Evolutionary conservation across 2,888 invertebrate species (phyloP).

Genomic region (Galerucella pusilla): DNA sequence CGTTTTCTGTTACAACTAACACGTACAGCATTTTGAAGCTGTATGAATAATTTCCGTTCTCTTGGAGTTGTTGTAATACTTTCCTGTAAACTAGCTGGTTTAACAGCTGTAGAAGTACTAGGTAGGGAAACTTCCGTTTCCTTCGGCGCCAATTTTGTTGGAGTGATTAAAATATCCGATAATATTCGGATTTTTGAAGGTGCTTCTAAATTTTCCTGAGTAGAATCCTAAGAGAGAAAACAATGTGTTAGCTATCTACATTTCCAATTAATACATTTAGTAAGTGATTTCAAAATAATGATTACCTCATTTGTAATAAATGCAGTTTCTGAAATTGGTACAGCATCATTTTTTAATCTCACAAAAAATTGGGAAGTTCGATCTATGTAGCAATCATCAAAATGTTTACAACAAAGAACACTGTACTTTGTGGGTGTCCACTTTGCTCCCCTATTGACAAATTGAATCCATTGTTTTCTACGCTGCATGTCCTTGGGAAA

Average conservation of each 20-base stretch:
- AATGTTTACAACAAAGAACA: too few species aligned
- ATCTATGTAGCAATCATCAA: background rate
- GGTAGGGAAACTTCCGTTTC: too few species aligned
- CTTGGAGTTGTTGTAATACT: background rate
- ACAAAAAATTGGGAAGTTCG: slow-evolving; percentile 1
- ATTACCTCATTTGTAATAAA: too few species aligned
- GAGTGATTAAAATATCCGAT: too few species aligned
- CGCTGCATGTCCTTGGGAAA: background rate
- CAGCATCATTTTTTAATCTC: background rate
- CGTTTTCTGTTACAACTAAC: slow-evolving; percentile 1
- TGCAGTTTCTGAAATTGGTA: background rate
- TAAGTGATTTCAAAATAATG: too few species aligned
- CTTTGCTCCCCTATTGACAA: background rate
- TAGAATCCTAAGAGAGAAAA: slow-evolving; percentile 2
- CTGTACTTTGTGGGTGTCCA: background rate
- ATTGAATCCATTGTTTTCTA: slow-evolving; percentile 4
- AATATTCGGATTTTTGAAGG: too few species aligned
- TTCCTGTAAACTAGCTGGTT: slow-evolving; percentile 1
- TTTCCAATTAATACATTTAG: background rate
- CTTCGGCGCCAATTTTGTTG: too few species aligned
- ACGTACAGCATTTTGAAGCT: background rate
- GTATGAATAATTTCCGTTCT: background rate
- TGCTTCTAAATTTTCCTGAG: background rate
- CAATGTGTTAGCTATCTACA: background rate
- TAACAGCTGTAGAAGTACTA: background rate